phyloP scores from a whole-genome alignment of 2,113 vertebrate genomes.

The Odocoileus virginianus region DNA sequence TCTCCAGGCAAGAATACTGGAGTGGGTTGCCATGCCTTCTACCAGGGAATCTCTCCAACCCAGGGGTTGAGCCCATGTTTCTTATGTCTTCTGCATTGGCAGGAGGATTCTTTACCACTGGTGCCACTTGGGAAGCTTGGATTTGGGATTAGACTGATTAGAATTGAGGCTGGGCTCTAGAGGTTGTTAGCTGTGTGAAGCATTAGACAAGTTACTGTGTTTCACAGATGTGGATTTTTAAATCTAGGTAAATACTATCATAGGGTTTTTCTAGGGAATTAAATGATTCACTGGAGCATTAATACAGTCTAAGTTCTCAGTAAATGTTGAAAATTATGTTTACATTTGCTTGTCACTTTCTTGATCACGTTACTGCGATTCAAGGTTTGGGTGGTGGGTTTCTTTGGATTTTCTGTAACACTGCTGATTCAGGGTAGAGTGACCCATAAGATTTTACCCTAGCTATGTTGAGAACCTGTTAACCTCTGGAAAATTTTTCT shows the following conservation, averaged over 20 bases:
- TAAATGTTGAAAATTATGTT: not conserved
- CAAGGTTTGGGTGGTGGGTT: not conserved
- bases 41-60: not conserved
- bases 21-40: not conserved
- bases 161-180: not conserved
- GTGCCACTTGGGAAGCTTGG: not conserved
- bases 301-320: not conserved
- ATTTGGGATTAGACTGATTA: not conserved
- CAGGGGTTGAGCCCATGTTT: not conserved
- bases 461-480: not conserved
- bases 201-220: not conserved
- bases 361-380: not conserved
- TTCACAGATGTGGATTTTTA: not conserved
- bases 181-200: not conserved
- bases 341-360: not conserved
- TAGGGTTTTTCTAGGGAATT: not conserved
- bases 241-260: not conserved
- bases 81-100: not conserved
- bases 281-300: not conserved
- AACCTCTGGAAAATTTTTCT: not conserved
- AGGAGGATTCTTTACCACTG: not conserved
- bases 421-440: not conserved
- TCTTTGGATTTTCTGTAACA: not conserved
- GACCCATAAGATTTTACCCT: not conserved
- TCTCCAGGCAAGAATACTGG: not conserved